These are phyloP conservation scores for Liodrosophila aerea DNA, from an alignment of 2,888 invertebrate genomes.

Conservation along the genomic window DNA sequence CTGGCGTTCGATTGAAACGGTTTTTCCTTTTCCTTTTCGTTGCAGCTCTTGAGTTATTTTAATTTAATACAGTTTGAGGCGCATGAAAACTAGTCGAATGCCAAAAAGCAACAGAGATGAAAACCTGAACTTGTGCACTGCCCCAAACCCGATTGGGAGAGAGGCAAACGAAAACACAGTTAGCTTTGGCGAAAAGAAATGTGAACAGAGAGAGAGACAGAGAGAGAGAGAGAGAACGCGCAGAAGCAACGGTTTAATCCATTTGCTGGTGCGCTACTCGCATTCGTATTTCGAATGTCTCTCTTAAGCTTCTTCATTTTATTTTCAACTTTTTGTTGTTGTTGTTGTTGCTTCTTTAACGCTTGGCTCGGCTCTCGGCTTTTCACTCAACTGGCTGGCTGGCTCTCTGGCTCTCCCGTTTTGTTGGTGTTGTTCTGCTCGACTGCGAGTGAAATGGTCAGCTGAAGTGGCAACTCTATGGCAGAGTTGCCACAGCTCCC, in stretches of 20 bases:
- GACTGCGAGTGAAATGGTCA: slow-evolving; percentile 69
- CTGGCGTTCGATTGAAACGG: slow-evolving; percentile 22
- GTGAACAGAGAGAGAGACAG: background rate
- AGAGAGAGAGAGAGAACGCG: background rate
- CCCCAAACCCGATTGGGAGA: slow-evolving; percentile 5
- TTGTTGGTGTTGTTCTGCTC: slow-evolving; percentile 52
- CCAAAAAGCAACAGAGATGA: slow-evolving; percentile 21
- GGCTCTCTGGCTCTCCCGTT: slow-evolving; percentile 7
- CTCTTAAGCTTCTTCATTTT: slow-evolving; percentile 30
- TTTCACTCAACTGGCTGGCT: slow-evolving; percentile 38
- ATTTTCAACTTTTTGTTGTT: too few species aligned
- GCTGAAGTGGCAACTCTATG: slow-evolving; percentile 53
- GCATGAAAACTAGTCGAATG: slow-evolving; percentile 70
- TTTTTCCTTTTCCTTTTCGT: slow-evolving; percentile 34
- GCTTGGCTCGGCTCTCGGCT: slow-evolving; percentile 54
- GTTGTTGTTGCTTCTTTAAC: slow-evolving; percentile 21
- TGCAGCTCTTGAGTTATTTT: slow-evolving; percentile 50
- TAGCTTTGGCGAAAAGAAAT: slow-evolving; percentile 7
- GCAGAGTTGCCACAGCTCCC: slow-evolving; percentile 30
- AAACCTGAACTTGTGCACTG: slow-evolving; percentile 24
- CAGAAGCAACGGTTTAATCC: slow-evolving; percentile 26
- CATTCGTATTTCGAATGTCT: slow-evolving; percentile 18
- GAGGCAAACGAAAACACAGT: slow-evolving; percentile 14
- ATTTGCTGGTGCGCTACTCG: slow-evolving; percentile 29
- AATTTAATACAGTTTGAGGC: slow-evolving; percentile 68